Base-by-base conservation (phyloP, 2,113 vertebrate species). In the Passerina amoena region DNA sequence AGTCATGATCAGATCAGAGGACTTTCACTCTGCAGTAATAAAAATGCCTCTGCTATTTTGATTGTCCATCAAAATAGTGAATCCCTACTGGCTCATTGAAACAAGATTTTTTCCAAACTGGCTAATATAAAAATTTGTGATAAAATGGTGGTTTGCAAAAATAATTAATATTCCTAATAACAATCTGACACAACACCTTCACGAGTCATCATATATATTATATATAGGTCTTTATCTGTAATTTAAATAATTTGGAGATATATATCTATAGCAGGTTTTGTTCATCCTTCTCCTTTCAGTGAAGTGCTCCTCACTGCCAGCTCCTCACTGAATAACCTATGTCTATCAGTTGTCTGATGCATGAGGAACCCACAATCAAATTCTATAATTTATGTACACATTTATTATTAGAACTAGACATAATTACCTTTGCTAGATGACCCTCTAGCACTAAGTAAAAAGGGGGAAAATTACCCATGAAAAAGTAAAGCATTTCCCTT, bases 31-130 rank as follows among this genome's bases (percentile, higher is more conserved):
- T 88, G 19, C 31, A 72, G 14, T 35, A 35, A 59, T 16, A 22
- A 35, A 59, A 86, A 42, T 18, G 11, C 23, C 54, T 48, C 31
- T 77, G 28, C 63, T 76, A 53, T 37, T 82, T 82, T 20, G 2
- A 35, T 80, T 80, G 13, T 38, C n/a, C 9, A 35, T 80, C 50
- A 76, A 82, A 70, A 63, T 3, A 59, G 12, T 35, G 33, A 61
- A 82, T 40, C 16, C 11, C 4, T 75, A 6, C 11, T 0, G 2
- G 9, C 12, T 47, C 10, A 35, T 8, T 1, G 4, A 72, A 91
- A 33, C 2, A 31, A 1, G 20, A 13, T 38, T 75, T 77, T 64
- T 53, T 40, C 3, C 21, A 84, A 63, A 20, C 6, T 54, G 22
- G 3, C 1, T 40, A 63, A 75, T 31, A 70, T 6, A 31, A 77